Evolutionary conservation across 2,888 invertebrate species (phyloP).

Genomic region (Monopis laevigella): DNA sequence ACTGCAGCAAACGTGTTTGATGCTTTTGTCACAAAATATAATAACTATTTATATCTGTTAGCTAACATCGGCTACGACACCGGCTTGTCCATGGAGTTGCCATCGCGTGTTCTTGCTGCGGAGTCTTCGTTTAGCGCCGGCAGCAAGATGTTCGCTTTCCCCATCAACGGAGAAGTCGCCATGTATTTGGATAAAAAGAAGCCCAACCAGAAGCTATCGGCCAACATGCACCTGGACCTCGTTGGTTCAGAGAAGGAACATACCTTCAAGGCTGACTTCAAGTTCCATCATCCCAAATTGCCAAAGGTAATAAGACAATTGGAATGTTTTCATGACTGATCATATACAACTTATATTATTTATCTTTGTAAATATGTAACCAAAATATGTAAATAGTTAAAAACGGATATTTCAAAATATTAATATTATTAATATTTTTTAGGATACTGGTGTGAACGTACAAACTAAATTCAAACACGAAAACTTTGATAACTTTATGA

Average conservation of each 20-base stretch:
- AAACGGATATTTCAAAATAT: neutral
- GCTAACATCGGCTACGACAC: constrained; percentile 16
- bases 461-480: neutral
- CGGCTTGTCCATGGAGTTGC: constrained; percentile 71
- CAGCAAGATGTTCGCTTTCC: constrained; percentile 57
- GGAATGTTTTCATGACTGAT: neutral
- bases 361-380: too few relatives aligned
- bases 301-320: constrained; percentile 8
- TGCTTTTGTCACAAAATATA: neutral
- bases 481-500: constrained; percentile 4
- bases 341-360: neutral
- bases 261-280: constrained; percentile 62
- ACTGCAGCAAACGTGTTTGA: neutral
- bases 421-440: constrained; percentile 13
- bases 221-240: constrained; percentile 64
- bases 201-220: constrained; percentile 73
- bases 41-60: neutral
- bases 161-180: constrained; percentile 69
- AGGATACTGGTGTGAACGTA: constrained; percentile 1
- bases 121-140: constrained; percentile 62
- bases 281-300: constrained; percentile 71
- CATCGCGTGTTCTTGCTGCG: constrained; percentile 72
- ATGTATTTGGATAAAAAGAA: constrained; percentile 78
- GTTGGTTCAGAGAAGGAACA: constrained; percentile 54
- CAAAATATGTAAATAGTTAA: constrained; percentile 4